Conservation (phyloP, 2,888 invertebrate species). For the Caenorhabditis drosophilae region DNA sequence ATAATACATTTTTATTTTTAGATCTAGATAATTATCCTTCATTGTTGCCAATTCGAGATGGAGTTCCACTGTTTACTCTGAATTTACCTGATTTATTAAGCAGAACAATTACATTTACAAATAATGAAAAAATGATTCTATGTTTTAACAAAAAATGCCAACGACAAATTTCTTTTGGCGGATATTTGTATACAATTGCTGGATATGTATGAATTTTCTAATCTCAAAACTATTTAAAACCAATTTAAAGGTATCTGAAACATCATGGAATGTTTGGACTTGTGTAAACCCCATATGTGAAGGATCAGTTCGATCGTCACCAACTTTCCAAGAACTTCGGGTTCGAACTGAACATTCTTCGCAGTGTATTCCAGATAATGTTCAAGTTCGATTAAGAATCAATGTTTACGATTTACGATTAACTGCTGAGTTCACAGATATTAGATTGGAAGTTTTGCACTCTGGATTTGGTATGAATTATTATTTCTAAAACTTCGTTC, state of each 20-base stretch:
- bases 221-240: background rate
- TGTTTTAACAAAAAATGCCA: constrained; percentile 49
- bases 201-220: constrained; percentile 20
- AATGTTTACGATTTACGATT: constrained; percentile 48
- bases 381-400: constrained; percentile 43
- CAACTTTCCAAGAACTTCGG: constrained; percentile 25
- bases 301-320: constrained; percentile 40
- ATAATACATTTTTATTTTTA: background rate
- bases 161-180: constrained; percentile 37
- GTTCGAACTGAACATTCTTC: constrained; percentile 17
- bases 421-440: constrained; percentile 54
- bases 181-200: constrained; percentile 42
- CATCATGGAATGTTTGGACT: constrained; percentile 38
- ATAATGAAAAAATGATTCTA: constrained; percentile 9
- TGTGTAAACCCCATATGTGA: constrained; percentile 37
- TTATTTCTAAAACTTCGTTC: background rate
- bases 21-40: constrained; percentile 14
- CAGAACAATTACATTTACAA: constrained; percentile 10
- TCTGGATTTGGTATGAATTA: constrained; percentile 13
- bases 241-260: constrained; percentile 23
- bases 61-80: constrained; percentile 27
- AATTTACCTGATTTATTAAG: constrained; percentile 38
- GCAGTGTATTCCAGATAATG: constrained; percentile 32
- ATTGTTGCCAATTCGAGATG: constrained; percentile 26
- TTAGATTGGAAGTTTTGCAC: constrained; percentile 22